phyloP scores from a whole-genome alignment of 2,113 vertebrate species.

The Megaceryle torquata region DNA sequence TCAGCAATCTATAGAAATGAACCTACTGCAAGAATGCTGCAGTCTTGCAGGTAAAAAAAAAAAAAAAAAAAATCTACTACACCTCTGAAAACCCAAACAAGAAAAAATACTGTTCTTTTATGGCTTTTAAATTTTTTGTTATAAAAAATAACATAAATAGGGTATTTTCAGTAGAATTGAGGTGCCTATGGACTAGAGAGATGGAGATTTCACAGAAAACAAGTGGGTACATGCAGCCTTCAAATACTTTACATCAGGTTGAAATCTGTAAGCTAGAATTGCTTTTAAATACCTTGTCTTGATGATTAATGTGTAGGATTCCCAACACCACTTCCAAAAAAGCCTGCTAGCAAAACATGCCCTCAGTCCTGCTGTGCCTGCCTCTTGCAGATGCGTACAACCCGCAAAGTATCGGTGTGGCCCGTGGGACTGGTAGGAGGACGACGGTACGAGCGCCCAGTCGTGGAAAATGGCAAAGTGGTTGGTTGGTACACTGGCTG shows the following conservation, averaged over 20 bases:
- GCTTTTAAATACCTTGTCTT: background rate
- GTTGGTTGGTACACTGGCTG: slow-evolving; percentile 98
- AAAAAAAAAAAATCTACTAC: background rate
- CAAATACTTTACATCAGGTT: background rate
- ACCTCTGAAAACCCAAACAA: background rate
- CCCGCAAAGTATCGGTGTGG: slow-evolving; percentile 92
- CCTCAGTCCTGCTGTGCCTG: background rate
- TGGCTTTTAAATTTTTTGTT: background rate
- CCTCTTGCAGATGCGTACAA: slow-evolving; percentile 89
- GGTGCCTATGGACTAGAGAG: background rate
- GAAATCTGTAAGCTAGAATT: background rate
- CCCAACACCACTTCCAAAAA: accelerated
- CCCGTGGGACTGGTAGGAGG: slow-evolving; percentile 95
- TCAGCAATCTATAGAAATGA: background rate
- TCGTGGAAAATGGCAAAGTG: slow-evolving; percentile 92
- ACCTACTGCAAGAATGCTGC: background rate
- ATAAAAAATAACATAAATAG: background rate
- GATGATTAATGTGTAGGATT: accelerated
- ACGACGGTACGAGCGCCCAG: slow-evolving; percentile 90
- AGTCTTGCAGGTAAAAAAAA: background rate
- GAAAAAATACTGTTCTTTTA: background rate
- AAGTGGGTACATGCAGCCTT: background rate
- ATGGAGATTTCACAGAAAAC: background rate
- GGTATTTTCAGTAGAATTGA: background rate
- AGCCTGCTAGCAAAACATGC: accelerated